Percentiles rank a stretch among this genome's conserved stretches.
These are phyloP conservation scores for Thunnus maccoyii DNA, from an alignment of 2,113 vertebrate species.

Conservation along the genomic window DNA sequence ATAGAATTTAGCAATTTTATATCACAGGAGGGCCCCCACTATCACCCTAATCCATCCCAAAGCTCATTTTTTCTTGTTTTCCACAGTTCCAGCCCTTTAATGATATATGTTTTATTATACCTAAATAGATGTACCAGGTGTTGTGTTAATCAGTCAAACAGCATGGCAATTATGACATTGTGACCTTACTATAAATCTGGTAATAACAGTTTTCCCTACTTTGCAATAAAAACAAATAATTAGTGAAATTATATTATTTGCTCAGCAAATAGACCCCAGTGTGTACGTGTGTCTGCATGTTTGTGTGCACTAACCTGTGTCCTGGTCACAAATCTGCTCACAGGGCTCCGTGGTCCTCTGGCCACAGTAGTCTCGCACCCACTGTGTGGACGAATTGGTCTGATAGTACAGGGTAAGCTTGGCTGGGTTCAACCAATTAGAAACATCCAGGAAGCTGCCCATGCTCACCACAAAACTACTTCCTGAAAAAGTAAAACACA, in stretches of 20 bases:
- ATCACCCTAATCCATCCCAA: too few relatives aligned
- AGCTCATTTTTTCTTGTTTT: too few relatives aligned
- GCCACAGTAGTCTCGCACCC: constrained; percentile 95
- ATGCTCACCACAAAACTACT: constrained; percentile 98
- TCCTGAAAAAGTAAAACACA: constrained; percentile 80
- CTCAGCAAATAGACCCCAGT: background rate
- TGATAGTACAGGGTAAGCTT: constrained; percentile 97
- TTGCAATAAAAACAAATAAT: background rate
- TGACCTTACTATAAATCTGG: background rate
- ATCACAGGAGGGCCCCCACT: too few relatives aligned
- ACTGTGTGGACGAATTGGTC: constrained; percentile 94
- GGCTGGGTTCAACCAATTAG: constrained; percentile 97
- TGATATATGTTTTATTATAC: too few relatives aligned
- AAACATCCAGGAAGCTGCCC: constrained; percentile 96
- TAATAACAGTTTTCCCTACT: background rate
- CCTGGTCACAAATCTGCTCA: constrained; percentile 95
- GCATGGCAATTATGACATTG: background rate
- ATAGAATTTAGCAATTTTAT: too few relatives aligned
- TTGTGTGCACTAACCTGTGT: constrained; percentile 89
- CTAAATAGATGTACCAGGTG: background rate
- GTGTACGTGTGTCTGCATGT: background rate
- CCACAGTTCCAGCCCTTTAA: too few relatives aligned
- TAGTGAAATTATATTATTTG: background rate
- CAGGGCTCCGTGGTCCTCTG: constrained; percentile 96
- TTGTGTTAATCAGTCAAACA: background rate